Conservation (phyloP, 2,888 invertebrate species). For the Gryllus longicercus region DNA sequence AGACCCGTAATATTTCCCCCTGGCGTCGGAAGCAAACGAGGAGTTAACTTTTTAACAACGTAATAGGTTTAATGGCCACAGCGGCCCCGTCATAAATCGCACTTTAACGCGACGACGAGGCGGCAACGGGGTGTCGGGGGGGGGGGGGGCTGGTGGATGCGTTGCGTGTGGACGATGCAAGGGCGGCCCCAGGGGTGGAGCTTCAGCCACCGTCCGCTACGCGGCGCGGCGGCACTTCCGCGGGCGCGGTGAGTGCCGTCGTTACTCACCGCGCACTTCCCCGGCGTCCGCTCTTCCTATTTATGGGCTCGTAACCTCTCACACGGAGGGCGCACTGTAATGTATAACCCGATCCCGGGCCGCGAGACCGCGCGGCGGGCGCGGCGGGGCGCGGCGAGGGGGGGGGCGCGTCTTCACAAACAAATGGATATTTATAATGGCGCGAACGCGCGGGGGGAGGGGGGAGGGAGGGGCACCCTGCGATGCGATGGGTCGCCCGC, state of each 20-base stretch:
- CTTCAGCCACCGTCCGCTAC: not conserved
- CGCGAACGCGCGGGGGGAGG: not conserved
- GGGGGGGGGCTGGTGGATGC: not conserved
- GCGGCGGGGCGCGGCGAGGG: not conserved
- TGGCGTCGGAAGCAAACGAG: slow-evolving; percentile 17
- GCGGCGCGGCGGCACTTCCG: not conserved
- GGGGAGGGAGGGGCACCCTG: not conserved
- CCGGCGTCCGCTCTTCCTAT: not conserved
- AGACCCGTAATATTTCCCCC: not conserved
- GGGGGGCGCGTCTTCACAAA: not conserved
- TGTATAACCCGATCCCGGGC: slow-evolving; percentile 3
- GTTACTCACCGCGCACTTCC: slow-evolving; percentile 8
- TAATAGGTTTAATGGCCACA: slow-evolving; percentile 11
- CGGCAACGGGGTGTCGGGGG: not conserved
- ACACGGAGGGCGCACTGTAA: not conserved
- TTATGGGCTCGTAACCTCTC: not conserved
- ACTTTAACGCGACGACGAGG: slow-evolving; percentile 17
- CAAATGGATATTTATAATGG: slow-evolving; percentile 17
- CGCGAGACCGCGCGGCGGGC: not conserved
- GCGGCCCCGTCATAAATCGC: slow-evolving; percentile 17
- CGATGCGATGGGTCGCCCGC: too few species aligned
- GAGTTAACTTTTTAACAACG: slow-evolving; percentile 17
- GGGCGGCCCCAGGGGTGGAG: not conserved
- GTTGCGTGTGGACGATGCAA: not conserved
- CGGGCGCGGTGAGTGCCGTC: not conserved